Evolutionary conservation across 1,140 invertebrate genomes (phyloP).

Genomic region (Drosophila kurseongensis): DNA sequence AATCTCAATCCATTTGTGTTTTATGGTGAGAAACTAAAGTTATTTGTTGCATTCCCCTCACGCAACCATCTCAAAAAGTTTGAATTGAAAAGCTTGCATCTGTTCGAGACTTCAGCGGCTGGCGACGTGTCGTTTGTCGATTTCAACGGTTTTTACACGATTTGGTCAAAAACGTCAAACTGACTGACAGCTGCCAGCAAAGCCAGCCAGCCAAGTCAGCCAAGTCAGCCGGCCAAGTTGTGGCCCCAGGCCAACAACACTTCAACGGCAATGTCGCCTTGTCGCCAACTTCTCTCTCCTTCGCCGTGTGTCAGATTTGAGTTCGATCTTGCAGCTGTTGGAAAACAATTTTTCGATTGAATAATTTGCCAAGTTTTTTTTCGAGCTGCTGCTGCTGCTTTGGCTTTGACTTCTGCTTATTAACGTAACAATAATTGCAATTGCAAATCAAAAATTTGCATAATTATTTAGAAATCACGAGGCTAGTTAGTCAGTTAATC

Average conservation of each 20-base stretch:
- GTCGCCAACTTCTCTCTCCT: slow-evolving; percentile 43
- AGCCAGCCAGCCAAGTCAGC: too few relatives aligned
- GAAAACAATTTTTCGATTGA: slow-evolving; percentile 75
- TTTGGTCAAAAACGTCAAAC: slow-evolving; percentile 80
- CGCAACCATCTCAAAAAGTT: slow-evolving; percentile 34
- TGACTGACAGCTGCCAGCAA: slow-evolving; percentile 62
- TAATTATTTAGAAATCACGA: slow-evolving; percentile 83
- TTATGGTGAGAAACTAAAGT: too few relatives aligned
- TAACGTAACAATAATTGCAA: slow-evolving; percentile 76
- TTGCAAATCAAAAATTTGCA: slow-evolving; percentile 71
- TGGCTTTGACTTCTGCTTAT: slow-evolving; percentile 51
- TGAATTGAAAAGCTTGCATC: slow-evolving; percentile 52
- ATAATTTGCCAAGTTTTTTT: slow-evolving; percentile 71
- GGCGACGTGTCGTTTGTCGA: slow-evolving; percentile 63
- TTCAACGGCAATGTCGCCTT: slow-evolving; percentile 58
- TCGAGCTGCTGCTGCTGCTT: slow-evolving; percentile 11
- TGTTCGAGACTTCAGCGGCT: slow-evolving; percentile 51
- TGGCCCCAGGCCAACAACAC: slow-evolving; percentile 50
- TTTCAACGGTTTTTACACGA: slow-evolving; percentile 79
- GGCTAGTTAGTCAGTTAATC: slow-evolving; percentile 72
- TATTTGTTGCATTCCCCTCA: neutral
- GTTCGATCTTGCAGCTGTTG: slow-evolving; percentile 70
- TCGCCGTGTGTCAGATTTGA: slow-evolving; percentile 57
- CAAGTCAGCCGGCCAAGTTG: slow-evolving; percentile 23
- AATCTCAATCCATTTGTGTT: too few relatives aligned